Base-by-base conservation (phyloP, 2,888 invertebrate species). In the Cerastis rubricosa region DNA sequence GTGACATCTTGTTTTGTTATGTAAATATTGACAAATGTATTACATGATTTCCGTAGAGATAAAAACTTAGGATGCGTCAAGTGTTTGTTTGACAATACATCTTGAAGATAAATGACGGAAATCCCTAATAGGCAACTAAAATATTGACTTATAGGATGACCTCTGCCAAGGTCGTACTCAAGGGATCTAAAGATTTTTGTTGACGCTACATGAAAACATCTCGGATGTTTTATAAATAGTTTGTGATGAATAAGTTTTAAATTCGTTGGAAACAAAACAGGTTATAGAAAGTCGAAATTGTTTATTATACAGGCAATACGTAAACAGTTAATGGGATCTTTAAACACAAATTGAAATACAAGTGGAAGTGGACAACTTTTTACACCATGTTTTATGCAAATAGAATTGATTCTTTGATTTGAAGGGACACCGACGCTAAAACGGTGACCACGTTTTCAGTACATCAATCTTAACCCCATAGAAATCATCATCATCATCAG, bases 1-100 rank as follows among this genome's bases (percentile, higher is more conserved):
- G 43, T 76, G 76, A 61, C 76, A 66, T 25, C 22, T 19, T 17
- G 17, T 47, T 66, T 70, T 66, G 51, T 35, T 61, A 17, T 66
- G 74, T 61, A 59, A 65, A 66, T 81, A 80, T 81, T 79, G 81
- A 69, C 59, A 61, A 63, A 81, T 71, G 61, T 67, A 47, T 76
- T 43, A 70, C 47, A 83, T 43, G 47, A 61, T 61, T 59, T 69
- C 43, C 83, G 35, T 70, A 12, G 8, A 67, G 54, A 65, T 45
- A 63, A 71, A 65, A 64, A 64, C 43, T 43, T 61, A 43, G 9
- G 49, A 59, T 47, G 45, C 51, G 54, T 69, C 61, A 35, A 79
- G 40, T 70, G 57, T 79, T 65, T 84, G 61, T 65, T 47, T 71
- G 29, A 11, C 35, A 12, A 59, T 17, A 29, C 19, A n/a, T 67